phyloP scores from a whole-genome alignment of 1,140 invertebrate species.

The Archivesica marissinica region DNA sequence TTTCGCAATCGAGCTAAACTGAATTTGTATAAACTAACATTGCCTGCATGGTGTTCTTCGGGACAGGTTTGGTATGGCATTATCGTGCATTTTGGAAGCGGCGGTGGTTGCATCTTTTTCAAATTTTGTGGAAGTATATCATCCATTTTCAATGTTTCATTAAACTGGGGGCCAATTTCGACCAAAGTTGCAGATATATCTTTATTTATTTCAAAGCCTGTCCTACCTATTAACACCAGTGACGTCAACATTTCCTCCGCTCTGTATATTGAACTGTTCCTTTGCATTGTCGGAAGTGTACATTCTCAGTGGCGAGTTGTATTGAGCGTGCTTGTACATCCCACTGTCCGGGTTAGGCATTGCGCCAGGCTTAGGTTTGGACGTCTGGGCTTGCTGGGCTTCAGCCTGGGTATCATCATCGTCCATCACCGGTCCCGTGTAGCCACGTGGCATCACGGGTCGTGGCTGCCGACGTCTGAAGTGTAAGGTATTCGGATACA shows the following conservation, averaged over 20 bases:
- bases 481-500: too few species aligned
- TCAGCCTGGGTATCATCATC: constrained; percentile 13
- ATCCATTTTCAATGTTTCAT: too few species aligned
- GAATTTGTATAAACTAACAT: too few species aligned
- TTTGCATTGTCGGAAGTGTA: constrained; percentile 66
- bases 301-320: constrained; percentile 68
- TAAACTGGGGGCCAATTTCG: too few species aligned
- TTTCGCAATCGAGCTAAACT: too few species aligned
- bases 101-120: too few species aligned
- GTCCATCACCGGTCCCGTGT: constrained; percentile 64
- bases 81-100: too few species aligned
- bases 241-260: constrained; percentile 61
- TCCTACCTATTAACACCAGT: constrained; percentile 33
- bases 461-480: constrained; percentile 62
- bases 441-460: constrained; percentile 68
- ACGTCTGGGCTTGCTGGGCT: constrained; percentile 38
- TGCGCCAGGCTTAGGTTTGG: constrained; percentile 50
- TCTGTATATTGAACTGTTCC: constrained; percentile 64
- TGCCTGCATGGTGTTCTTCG: too few species aligned
- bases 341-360: constrained; percentile 40
- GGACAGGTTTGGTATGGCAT: too few species aligned
- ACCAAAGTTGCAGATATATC: too few species aligned
- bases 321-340: constrained; percentile 69
- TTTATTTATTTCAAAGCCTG: too few species aligned
- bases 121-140: too few species aligned